Evolutionary conservation across 2,888 invertebrate genomes (phyloP), one percentile per base, ranked within the genome.

Genomic region (Caenorhabditis wallacei): DNA sequence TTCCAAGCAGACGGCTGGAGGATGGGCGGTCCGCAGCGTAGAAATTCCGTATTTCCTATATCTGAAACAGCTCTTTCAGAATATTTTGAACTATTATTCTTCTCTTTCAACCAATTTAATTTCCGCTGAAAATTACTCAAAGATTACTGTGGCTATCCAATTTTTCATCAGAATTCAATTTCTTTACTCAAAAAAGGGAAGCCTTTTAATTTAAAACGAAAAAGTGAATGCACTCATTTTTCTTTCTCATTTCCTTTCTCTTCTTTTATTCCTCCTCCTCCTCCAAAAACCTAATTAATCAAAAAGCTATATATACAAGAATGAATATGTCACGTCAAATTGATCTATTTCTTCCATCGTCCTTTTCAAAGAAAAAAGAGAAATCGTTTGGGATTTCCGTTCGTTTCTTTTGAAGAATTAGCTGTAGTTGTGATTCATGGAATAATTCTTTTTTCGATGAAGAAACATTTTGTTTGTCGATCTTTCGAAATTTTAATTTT

Each of bases 291-390:
- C 61, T n/a, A 61, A 61, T 61, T 61, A 61, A 61, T 61, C 61
- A 61, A 61, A 61, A 61, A 18, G 18, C 43, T 22, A 43, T 16
- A 13, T 61, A 61, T 61, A 61, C 59, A 43, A 61, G 61, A 35
- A 35, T 5, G 43, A 35, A 66, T 66, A 30, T 53, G 71, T 71
- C 72, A 72, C 30, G 40, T 72, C 72, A 72, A 40, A 43, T 63
- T 72, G 61, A 72, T 72, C 61, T 51, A 53, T 72, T 26, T 40
- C 24, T 11, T 5, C n/a, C 24, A 7, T 13, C 51, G 66, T 35
- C 66, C 51, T 66, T 66, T 66, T 35, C 51, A n/a, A n/a, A 53
- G 37, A 20, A 10, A n/a, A 51, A 48, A 20, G 40, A 35, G 71
- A 63, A 72, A 72, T 63, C 72, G 63, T 63, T 59, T 56, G 37